A percentile compares a stretch with the other conserved stretches of the same genome.
Conservation (phyloP, 2,888 invertebrate genomes). For the Amblyteles armatorius region DNA sequence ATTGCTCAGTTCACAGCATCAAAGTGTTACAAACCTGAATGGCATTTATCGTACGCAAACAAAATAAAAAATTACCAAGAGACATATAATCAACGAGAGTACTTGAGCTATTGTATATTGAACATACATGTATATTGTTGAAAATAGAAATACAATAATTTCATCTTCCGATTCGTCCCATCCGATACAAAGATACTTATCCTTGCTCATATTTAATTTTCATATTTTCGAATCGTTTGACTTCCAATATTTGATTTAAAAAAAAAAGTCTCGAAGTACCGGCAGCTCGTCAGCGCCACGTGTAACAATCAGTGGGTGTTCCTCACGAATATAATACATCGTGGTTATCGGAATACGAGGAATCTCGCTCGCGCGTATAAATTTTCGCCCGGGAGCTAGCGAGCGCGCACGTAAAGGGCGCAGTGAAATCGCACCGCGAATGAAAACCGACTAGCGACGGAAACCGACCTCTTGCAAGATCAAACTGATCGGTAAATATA, state of each 20-base stretch:
- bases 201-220: not conserved
- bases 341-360: conserved; percentile 56
- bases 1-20: conserved; percentile 10
- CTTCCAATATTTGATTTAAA: not conserved
- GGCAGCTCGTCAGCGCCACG: not conserved
- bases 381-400: conserved; percentile 70
- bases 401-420: conserved; percentile 67
- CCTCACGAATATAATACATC: conserved; percentile 7
- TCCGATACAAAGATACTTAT: not conserved
- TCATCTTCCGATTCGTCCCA: conserved; percentile 13
- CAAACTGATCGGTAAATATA: not conserved
- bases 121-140: conserved; percentile 42
- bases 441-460: conserved; percentile 67
- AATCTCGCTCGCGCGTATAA: conserved; percentile 66
- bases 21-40: conserved; percentile 25
- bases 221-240: not conserved
- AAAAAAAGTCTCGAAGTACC: not conserved
- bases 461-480: conserved; percentile 40
- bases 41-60: conserved; percentile 31
- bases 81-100: not conserved
- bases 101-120: conserved; percentile 5
- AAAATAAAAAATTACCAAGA: conserved; percentile 26
- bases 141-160: conserved; percentile 51
- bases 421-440: conserved; percentile 66
- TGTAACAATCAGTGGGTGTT: not conserved